A percentile compares a stretch with the other conserved stretches of the same genome.
These are phyloP conservation scores for Heliconius eleuchia DNA, from an alignment of 1,140 invertebrate species.

Conservation along the genomic window DNA sequence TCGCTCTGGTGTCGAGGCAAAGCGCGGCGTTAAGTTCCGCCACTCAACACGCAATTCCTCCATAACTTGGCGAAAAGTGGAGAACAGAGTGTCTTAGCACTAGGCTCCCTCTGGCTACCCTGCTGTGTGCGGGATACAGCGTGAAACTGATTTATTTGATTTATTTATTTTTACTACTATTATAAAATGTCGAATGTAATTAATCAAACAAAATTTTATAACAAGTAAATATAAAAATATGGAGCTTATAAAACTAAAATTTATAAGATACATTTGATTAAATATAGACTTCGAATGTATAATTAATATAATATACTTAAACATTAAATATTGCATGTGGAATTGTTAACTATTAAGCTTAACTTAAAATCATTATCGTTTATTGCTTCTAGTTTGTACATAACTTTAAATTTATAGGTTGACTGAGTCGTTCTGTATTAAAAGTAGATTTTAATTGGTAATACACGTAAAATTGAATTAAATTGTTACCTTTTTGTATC, in stretches of 20 bases:
- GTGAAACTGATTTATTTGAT: too few species aligned
- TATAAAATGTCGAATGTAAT: too few species aligned
- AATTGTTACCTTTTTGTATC: conserved; percentile 6
- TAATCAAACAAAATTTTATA: too few species aligned
- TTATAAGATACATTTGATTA: not conserved
- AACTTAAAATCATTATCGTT: conserved; percentile 13
- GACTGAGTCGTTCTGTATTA: conserved; percentile 17
- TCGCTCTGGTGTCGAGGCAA: too few species aligned
- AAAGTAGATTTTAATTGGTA: conserved; percentile 14
- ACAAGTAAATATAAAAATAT: not conserved
- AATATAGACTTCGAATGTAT: not conserved
- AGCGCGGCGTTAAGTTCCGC: too few species aligned
- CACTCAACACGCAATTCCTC: too few species aligned
- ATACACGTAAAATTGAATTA: conserved; percentile 2
- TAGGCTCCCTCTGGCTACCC: too few species aligned
- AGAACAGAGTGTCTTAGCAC: too few species aligned
- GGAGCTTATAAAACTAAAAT: conserved; percentile 12
- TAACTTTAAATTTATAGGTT: conserved; percentile 16
- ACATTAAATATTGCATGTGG: conserved; percentile 43
- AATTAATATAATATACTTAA: conserved; percentile 32
- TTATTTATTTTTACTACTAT: too few species aligned
- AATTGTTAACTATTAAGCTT: conserved; percentile 12
- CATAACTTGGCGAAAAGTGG: too few species aligned
- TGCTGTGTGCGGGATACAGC: too few species aligned
- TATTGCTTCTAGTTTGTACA: conserved; percentile 18